Evolutionary conservation across 1,140 invertebrate genomes (phyloP).

Genomic region (Drosophila arizonae): DNA sequence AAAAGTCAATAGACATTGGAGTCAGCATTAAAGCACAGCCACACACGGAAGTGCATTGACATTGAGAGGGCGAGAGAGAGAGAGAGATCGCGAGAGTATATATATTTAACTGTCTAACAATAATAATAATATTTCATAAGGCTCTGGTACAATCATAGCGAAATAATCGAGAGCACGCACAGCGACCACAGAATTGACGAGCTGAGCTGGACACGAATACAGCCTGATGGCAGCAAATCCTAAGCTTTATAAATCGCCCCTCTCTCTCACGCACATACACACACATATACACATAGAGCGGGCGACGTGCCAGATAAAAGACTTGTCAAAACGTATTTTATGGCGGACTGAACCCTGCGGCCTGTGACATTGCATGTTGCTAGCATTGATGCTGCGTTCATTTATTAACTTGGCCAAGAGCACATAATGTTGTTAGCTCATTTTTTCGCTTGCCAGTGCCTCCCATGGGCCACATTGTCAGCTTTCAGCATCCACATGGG

Average conservation of each 20-base stretch:
- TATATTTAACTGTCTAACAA: not conserved
- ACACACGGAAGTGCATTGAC: slow-evolving; percentile 66
- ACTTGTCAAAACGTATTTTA: slow-evolving; percentile 78
- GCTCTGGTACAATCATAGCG: slow-evolving; percentile 13
- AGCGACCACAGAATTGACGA: slow-evolving; percentile 16
- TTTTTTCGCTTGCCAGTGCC: slow-evolving; percentile 57
- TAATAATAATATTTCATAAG: slow-evolving; percentile 29
- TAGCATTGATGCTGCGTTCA: slow-evolving; percentile 56
- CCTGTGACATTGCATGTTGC: slow-evolving; percentile 26
- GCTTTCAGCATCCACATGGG: slow-evolving; percentile 10
- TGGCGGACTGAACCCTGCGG: slow-evolving; percentile 36
- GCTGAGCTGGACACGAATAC: slow-evolving; percentile 36
- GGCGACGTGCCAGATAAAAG: slow-evolving; percentile 74
- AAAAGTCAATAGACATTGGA: slow-evolving; percentile 54
- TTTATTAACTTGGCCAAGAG: slow-evolving; percentile 45
- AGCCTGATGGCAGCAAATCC: slow-evolving; percentile 67
- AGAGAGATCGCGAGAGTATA: not conserved
- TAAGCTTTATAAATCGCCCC: slow-evolving; percentile 74
- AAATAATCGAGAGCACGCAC: slow-evolving; percentile 33
- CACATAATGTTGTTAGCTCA: slow-evolving; percentile 76
- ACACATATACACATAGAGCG: slow-evolving; percentile 45
- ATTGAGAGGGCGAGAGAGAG: slow-evolving; percentile 6
- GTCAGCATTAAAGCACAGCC: slow-evolving; percentile 40
- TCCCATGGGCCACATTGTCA: slow-evolving; percentile 61
- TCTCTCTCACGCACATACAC: slow-evolving; percentile 26